Conservation (phyloP, 2,888 invertebrate genomes). For the Elegia similella region DNA sequence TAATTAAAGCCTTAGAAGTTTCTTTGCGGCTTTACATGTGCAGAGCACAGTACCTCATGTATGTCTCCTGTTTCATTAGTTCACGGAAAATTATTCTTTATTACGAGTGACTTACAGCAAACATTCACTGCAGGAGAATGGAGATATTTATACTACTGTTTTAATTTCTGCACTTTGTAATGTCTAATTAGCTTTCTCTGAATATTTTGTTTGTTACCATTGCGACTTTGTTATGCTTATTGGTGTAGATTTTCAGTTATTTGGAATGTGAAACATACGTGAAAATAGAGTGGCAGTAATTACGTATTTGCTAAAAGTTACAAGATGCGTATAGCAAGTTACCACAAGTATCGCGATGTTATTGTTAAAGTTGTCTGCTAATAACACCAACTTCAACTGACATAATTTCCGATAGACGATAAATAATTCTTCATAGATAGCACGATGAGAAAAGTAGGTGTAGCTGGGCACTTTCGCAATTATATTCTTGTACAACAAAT, state of each 20-base stretch:
- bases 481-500: neutral
- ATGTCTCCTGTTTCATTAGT: conserved; percentile 29
- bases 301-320: too few relatives aligned
- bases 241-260: too few relatives aligned
- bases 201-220: neutral
- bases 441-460: too few relatives aligned
- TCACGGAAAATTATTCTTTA: conserved; percentile 23
- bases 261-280: too few relatives aligned
- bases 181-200: neutral
- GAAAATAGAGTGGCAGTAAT: too few relatives aligned
- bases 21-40: conserved; percentile 49
- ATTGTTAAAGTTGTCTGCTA: too few relatives aligned
- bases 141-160: neutral
- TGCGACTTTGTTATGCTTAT: neutral
- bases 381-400: too few relatives aligned
- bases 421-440: too few relatives aligned
- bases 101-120: neutral
- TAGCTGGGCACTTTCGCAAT: too few relatives aligned
- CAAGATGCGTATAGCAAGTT: too few relatives aligned
- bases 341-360: too few relatives aligned
- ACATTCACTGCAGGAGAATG: neutral
- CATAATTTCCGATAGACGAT: too few relatives aligned
- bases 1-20: conserved; percentile 65
- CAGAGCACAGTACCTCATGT: conserved; percentile 36
- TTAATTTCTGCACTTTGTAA: neutral